Conservation (phyloP, 2,888 invertebrate species). For the Andrena hattorfiana region DNA sequence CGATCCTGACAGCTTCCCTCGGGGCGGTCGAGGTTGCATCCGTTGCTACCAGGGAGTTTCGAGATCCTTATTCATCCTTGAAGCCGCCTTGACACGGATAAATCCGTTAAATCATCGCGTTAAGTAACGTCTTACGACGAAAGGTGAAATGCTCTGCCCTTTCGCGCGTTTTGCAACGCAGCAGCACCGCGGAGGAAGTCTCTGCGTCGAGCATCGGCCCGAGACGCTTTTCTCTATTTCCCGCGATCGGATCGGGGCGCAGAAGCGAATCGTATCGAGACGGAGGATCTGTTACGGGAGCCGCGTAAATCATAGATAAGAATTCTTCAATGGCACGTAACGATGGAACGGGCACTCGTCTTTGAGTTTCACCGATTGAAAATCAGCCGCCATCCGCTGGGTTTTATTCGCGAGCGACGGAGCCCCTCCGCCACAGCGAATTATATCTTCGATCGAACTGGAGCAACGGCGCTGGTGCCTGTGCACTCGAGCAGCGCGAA, state of each 20-base stretch:
- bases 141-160: slow-evolving; percentile 17
- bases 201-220: neutral
- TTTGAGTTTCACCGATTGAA: slow-evolving; percentile 42
- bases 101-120: slow-evolving; percentile 50
- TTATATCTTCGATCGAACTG: slow-evolving; percentile 55
- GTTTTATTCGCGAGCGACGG: slow-evolving; percentile 20
- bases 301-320: slow-evolving; percentile 24
- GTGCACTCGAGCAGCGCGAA: slow-evolving; percentile 48
- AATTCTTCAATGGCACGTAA: slow-evolving; percentile 18
- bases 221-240: neutral
- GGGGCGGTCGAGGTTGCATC: slow-evolving; percentile 3
- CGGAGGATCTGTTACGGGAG: neutral
- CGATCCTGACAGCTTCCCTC: neutral
- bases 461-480: slow-evolving; percentile 33
- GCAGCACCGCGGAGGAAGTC: neutral
- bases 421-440: slow-evolving; percentile 21
- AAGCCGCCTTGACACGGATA: slow-evolving; percentile 43
- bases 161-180: neutral
- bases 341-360: neutral
- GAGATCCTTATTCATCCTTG: slow-evolving; percentile 14
- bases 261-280: neutral
- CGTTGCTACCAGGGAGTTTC: slow-evolving; percentile 5
- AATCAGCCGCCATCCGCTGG: slow-evolving; percentile 4
- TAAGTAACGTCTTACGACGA: slow-evolving; percentile 39
- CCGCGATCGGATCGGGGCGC: neutral